Base-by-base conservation (phyloP, 2,888 invertebrate genomes). In the Drepanosiphum platanoidis region DNA sequence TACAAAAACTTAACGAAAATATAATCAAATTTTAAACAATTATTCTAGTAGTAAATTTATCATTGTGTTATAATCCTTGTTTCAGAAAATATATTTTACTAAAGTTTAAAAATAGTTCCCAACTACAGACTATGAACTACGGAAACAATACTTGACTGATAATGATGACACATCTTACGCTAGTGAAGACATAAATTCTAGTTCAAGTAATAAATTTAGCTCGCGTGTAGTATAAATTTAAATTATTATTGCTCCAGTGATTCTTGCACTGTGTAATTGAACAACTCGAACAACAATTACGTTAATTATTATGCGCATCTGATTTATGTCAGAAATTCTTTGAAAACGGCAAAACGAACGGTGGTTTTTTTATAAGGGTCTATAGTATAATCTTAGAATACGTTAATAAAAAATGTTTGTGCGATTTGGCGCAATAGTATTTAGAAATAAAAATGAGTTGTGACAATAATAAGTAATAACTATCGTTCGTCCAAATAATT, bases 281-380 rank as follows among this genome's bases (percentile, higher is more conserved):
- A 30, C 18, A 77, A 77, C 61, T 61, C 18, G 9, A 77, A 75
- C 36, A 77, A 36, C 77, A 61, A 61, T 77, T 61, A 36, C 61
- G 61, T 27, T 27, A 42, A 39, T 61, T 36, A 36, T 77, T 58
- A 61, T 61, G 52, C 30, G 36, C n/a, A 27, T 77, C 27, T 36
- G 77, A 15, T n/a, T 30, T 32, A 30, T 30, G 32, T 11, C 30
- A 1, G 32, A 66, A 66, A 32, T 32, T 30, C 36, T 9, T 2
- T 1, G 11, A 18, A 36, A 36, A 36, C 61, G 18, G 61, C 3
- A 61, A 39, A 39, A 27, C 61, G 34, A 18, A 58, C 18, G 36
- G 27, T 34, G n/a, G 34, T 58, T 34, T n/a, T n/a, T n/a, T n/a
- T n/a, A n/a, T n/a, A n/a, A n/a, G n/a, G n/a, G n/a, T n/a, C n/a